Base-by-base conservation (phyloP, 2,113 vertebrate genomes). In the Ictidomys tridecemlineatus region DNA sequence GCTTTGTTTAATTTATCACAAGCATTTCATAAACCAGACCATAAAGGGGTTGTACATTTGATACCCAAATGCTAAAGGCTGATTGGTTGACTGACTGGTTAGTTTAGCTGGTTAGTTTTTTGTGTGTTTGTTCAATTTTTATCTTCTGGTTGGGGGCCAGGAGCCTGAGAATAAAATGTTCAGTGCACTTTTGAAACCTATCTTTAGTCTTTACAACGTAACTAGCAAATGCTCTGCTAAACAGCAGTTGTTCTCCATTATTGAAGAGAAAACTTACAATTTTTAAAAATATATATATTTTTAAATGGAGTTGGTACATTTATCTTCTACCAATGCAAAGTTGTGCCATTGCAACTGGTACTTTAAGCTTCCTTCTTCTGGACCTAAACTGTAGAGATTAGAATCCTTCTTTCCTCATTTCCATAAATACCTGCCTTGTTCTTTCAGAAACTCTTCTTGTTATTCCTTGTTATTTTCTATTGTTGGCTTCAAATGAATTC, bases 391-490 rank as follows among this genome's bases (percentile, higher is more conserved):
- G 79, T 96, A 94, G 72, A 89, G 12, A 77, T 16, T 63, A 88
- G 22, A 89, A n/a, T 85, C 37, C 63, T 85, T 87, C 42, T 83
- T 87, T 95, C 2, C 0, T 13, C 48, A 58, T 74, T 84, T 88
- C 32, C 39, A 76, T 85, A 92, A 92, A 79, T 63, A 56, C 61
- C 34, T 88, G 67, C 32, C 72, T 70, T 51, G 76, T 83, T 28
- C n/a, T 92, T 92, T 82, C 70, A 86, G 53, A 45, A 91, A 85
- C 30, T 78, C 56, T 13, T 94, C 24, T 51, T 86, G 32, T 39
- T 95, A 89, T 74, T 73, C 5, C 34, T 90, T 78, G 17, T 58
- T 83, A 12, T 94, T 85, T 92, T 93, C 88, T 73, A 95, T 69
- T 86, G 42, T 51, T 88, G 39, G 16, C 26, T 87, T 91, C 39